Conservation (phyloP, 2,113 vertebrate species). For the Amphiprion percula region DNA sequence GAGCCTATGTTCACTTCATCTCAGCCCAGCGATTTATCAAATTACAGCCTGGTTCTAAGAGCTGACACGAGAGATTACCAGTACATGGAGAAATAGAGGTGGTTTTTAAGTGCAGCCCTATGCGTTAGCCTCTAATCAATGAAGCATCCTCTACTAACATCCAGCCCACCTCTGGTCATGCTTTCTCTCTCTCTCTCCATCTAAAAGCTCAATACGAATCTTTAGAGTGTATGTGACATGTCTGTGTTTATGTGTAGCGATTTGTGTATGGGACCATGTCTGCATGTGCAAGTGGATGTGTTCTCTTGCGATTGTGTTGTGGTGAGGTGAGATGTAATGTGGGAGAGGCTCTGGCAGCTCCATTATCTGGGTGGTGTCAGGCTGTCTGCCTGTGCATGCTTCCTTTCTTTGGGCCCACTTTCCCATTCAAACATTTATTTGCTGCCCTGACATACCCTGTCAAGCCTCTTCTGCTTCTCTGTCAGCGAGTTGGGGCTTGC, state of each 20-base stretch:
- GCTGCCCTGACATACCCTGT: slow-evolving; percentile 70
- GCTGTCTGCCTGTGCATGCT: slow-evolving; percentile 64
- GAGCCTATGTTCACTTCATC: slow-evolving; percentile 71
- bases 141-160: slow-evolving; percentile 32
- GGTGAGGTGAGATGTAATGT: slow-evolving; percentile 61
- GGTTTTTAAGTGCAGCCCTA: slow-evolving; percentile 40
- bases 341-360: slow-evolving; percentile 74
- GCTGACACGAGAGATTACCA: slow-evolving; percentile 69
- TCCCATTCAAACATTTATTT: slow-evolving; percentile 80
- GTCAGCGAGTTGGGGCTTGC: slow-evolving; percentile 59
- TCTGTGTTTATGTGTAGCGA: slow-evolving; percentile 1
- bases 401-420: slow-evolving; percentile 68
- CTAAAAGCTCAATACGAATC: slow-evolving; percentile 44
- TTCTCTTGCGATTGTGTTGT: slow-evolving; percentile 62
- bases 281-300: slow-evolving; percentile 42
- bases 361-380: slow-evolving; percentile 80
- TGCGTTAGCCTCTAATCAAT: slow-evolving; percentile 56
- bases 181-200: slow-evolving; percentile 8
- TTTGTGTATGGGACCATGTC: slow-evolving; percentile 23
- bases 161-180: not conserved
- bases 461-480: slow-evolving; percentile 65
- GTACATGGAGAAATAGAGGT: slow-evolving; percentile 45
- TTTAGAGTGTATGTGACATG: slow-evolving; percentile 8
- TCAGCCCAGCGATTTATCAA: slow-evolving; percentile 73
- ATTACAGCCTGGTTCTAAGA: slow-evolving; percentile 68